Evolutionary conservation across 2,113 vertebrate species (phyloP), one percentile per base, ranked within the genome.

Genomic region (Albula goreensis): DNA sequence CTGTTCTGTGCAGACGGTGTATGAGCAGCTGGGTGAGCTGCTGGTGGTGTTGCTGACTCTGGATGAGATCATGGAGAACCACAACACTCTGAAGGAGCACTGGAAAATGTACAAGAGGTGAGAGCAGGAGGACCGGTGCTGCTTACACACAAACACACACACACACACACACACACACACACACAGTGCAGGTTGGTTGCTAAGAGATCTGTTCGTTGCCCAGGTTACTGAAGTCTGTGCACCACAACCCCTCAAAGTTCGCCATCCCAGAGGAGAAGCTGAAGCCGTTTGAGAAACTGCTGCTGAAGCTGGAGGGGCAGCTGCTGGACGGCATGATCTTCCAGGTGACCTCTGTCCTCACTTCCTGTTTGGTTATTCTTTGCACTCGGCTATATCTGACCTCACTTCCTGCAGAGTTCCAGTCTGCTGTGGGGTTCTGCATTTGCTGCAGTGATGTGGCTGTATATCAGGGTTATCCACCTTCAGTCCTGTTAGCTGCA

Each of bases 81-180:
- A 99, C 22, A 90, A 94, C 86, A 97, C 97, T 0, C 91, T 99
- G 78, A 99, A 97, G 92, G 98, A 99, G 86, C 98, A 99, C 92
- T 99, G 98, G 98, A 99, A 98, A 88, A 99, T 98, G 98, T 99
- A 99, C 92, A 99, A 99, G 95, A 98, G 98, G 98, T 99, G 49
- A 88, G 91, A 49, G 78, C 15, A 6, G 17, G 60, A 56, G 53
- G 53, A 6, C 51, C n/a, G 25, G 49, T 41, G 49, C 48, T 41
- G 49, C 48, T 17, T 41, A 80, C 48, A 48, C 8, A 48, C 13
- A 12, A 6, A 80, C 48, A 7, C 78, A 8, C 78, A 80, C n/a
- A 80, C 78, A 80, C n/a, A 41, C 78, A 79, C 4, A 79, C 78
- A 79, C 22, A n/a, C 77, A 78, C 77, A 48, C 8, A n/a, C 78